These are phyloP conservation scores for Thymallus thymallus DNA, from an alignment of 2,113 vertebrate genomes.

Conservation along the genomic window DNA sequence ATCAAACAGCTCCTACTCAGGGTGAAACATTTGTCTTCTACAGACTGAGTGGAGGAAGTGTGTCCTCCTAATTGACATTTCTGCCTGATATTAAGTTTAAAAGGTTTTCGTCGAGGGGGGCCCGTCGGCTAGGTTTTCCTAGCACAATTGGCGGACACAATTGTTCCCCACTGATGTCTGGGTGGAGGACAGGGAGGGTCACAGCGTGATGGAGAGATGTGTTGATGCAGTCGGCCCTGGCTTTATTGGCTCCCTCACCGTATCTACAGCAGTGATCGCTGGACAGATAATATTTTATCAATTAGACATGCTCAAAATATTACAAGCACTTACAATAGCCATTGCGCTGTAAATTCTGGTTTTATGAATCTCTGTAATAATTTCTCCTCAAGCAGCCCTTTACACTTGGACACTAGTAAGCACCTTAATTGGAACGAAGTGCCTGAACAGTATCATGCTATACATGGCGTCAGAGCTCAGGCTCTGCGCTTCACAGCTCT, in stretches of 20 bases:
- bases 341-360: conserved; percentile 33
- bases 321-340: conserved; percentile 44
- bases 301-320: conserved; percentile 36
- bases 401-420: no score
- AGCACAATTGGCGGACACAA: no score
- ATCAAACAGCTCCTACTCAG: no score
- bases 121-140: not conserved
- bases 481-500: no score
- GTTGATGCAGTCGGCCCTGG: not conserved
- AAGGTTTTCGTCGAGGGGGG: not conserved
- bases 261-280: conserved; percentile 3
- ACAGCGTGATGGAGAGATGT: not conserved
- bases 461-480: no score
- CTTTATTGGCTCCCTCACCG: not conserved
- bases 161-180: not conserved
- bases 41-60: not conserved
- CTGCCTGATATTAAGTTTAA: not conserved
- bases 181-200: not conserved
- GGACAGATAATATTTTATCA: conserved; percentile 48
- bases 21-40: no score
- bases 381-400: conserved; percentile 7
- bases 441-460: no score
- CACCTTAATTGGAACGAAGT: no score
- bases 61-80: not conserved
- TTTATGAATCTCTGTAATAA: conserved; percentile 37